Conservation (phyloP, 2,888 invertebrate species). For the Nephrotoma appendiculata region DNA sequence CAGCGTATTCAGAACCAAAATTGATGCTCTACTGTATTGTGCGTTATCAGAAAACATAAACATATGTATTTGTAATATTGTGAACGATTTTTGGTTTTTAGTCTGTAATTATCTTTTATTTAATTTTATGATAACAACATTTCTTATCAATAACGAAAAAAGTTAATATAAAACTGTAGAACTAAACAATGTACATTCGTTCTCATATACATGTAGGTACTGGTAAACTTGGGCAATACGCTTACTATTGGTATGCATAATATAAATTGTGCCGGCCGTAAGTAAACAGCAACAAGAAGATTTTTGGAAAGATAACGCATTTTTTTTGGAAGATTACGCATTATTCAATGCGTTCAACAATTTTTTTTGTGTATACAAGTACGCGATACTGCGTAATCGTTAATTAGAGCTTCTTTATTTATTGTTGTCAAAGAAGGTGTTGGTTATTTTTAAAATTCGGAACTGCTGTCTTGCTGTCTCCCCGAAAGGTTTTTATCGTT, state of each 20-base stretch:
- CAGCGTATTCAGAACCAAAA: too few species aligned
- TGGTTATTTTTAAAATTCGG: not conserved
- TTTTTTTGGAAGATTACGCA: not conserved
- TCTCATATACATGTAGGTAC: not conserved
- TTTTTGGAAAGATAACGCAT: not conserved
- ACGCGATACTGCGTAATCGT: not conserved
- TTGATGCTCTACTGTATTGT: not conserved
- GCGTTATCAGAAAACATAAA: not conserved
- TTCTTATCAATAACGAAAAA: not conserved
- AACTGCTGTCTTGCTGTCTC: not conserved
- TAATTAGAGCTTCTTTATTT: not conserved
- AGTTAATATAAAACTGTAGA: not conserved
- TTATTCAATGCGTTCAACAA: not conserved
- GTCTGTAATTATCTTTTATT: not conserved
- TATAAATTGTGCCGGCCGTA: not conserved
- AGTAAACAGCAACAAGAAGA: not conserved
- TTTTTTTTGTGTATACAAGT: not conserved
- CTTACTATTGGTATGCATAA: not conserved
- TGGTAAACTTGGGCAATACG: not conserved
- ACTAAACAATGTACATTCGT: not conserved
- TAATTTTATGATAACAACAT: not conserved
- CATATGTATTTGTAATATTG: not conserved
- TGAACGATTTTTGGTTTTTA: not conserved
- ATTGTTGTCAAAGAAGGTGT: not conserved
- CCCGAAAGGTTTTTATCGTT: too few species aligned